Evolutionary conservation across 2,113 vertebrate genomes (phyloP).

Genomic region (Phaetusa simplex): DNA sequence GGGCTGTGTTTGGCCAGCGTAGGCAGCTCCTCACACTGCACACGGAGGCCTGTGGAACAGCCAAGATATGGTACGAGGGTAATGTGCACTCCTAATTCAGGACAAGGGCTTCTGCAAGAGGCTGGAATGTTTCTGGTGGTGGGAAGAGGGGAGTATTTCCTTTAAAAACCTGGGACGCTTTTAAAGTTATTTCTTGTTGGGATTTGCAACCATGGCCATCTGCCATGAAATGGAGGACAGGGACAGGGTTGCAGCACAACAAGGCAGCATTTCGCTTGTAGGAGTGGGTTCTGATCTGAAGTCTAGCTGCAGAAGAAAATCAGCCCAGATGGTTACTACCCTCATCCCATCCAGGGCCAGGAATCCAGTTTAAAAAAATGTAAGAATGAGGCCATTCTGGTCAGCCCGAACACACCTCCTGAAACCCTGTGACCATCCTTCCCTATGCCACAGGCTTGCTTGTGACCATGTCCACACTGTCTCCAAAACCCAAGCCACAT

Average conservation of each 20-base stretch:
- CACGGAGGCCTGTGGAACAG: background rate
- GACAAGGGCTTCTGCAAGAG: background rate
- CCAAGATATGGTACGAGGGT: background rate
- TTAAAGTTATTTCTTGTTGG: background rate
- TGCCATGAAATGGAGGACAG: background rate
- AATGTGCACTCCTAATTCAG: no score
- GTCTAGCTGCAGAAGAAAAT: background rate
- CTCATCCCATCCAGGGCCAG: background rate
- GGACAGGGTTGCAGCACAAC: background rate
- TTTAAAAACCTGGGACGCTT: background rate
- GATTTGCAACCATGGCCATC: background rate
- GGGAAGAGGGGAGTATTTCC: background rate
- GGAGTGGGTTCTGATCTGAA: background rate
- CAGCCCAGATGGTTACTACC: accelerated
- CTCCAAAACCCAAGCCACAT: background rate
- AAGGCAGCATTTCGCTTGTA: accelerated
- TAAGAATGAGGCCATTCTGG: background rate
- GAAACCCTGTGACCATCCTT: background rate
- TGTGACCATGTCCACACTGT: accelerated
- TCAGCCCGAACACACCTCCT: background rate
- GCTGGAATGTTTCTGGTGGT: background rate
- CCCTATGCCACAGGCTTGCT: background rate
- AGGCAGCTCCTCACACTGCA: background rate
- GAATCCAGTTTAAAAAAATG: background rate
- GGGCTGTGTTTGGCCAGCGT: accelerated